Evolutionary conservation across 2,113 vertebrate species (phyloP).

Genomic region (Thamnophis sirtalis): DNA sequence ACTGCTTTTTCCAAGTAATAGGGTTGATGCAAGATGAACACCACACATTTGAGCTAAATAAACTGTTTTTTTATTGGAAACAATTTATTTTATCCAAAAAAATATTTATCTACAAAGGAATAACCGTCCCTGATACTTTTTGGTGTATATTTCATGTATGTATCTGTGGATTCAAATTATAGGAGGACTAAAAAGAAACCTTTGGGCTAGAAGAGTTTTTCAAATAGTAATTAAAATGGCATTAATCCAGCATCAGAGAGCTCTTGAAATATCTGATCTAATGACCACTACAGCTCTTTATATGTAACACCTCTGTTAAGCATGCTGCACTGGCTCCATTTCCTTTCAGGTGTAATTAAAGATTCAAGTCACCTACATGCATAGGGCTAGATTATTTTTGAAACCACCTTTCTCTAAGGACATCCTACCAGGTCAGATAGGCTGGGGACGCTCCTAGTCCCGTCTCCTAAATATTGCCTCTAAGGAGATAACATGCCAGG

Average conservation of each 20-base stretch:
- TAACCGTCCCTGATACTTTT: background rate
- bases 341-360: no score
- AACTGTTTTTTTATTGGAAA: background rate
- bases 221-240: constrained; percentile 70
- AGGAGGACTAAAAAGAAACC: constrained; percentile 56
- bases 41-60: background rate
- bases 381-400: no score
- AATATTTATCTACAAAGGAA: background rate
- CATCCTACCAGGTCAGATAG: no score
- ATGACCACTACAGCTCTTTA: constrained; percentile 34
- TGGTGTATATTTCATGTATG: background rate
- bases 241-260: constrained; percentile 61
- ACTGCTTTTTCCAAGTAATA: no score
- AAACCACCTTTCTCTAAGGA: no score
- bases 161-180: constrained; percentile 52
- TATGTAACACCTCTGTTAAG: background rate
- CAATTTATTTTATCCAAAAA: constrained; percentile 31
- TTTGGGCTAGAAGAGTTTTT: constrained; percentile 71
- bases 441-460: no score
- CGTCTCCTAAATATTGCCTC: no score
- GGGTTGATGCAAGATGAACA: background rate
- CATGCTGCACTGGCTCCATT: no score
- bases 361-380: no score
- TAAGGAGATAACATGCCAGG: no score
- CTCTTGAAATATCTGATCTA: constrained; percentile 56